These are phyloP conservation scores for Amphiprion ocellaris DNA, from an alignment of 2,113 vertebrate species.

Conservation along the genomic window DNA sequence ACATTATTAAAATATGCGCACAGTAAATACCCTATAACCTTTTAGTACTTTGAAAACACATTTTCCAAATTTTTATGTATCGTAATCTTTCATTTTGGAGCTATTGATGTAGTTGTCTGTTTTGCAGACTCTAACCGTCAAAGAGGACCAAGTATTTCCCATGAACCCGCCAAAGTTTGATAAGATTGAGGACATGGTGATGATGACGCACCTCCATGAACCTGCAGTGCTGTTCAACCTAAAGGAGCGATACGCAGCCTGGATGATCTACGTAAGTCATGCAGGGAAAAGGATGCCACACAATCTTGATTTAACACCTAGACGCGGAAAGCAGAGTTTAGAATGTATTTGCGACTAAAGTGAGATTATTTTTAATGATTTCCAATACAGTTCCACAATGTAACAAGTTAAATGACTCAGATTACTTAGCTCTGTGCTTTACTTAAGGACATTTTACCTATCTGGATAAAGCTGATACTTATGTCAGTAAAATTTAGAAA, in stretches of 20 bases:
- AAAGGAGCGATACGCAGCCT: conserved; percentile 73
- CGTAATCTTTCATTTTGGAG: background rate
- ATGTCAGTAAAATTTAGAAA: no score
- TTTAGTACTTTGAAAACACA: no score
- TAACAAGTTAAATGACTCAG: no score
- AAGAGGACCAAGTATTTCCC: conserved; percentile 87
- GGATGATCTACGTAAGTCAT: conserved; percentile 80
- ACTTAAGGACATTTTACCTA: no score
- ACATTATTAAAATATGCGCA: background rate
- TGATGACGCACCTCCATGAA: conserved; percentile 88
- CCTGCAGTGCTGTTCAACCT: conserved; percentile 84
- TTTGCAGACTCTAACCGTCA: conserved; percentile 86
- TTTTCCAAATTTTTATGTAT: background rate
- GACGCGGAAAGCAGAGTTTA: no score
- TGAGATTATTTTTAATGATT: no score
- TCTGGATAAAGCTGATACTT: no score
- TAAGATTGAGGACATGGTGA: conserved; percentile 77
- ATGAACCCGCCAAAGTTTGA: conserved; percentile 88
- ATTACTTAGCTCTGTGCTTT: no score
- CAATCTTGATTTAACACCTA: background rate
- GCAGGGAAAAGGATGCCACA: background rate
- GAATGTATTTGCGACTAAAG: no score
- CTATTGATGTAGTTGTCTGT: conserved; percentile 25
- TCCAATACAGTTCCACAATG: no score
- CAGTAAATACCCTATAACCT: background rate